Evolutionary conservation across 2,888 invertebrate genomes (phyloP).

Genomic region (Punctoribates punctum): DNA sequence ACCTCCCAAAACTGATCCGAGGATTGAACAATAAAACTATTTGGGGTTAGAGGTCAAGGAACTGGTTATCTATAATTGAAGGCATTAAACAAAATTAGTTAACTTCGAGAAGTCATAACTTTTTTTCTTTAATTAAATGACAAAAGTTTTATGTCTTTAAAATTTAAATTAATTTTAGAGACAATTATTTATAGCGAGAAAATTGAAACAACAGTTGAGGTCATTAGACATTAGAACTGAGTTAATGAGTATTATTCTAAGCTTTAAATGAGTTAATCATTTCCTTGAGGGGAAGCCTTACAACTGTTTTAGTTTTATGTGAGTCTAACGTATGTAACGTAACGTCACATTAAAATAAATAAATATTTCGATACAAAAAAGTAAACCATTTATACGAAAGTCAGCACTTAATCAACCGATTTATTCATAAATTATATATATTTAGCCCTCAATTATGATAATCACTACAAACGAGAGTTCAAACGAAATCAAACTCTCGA

Average conservation of each 20-base stretch:
- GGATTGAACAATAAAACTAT: no score
- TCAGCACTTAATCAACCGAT: background rate
- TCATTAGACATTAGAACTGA: background rate
- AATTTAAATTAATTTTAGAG: no score
- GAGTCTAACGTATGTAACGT: background rate
- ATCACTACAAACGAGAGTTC: background rate
- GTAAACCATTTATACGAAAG: background rate
- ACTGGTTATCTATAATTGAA: no score
- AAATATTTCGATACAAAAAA: background rate
- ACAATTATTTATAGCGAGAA: no score
- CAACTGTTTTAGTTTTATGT: background rate
- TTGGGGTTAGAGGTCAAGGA: no score
- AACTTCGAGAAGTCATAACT: no score
- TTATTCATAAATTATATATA: background rate
- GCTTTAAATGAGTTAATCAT: background rate
- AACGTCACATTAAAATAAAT: background rate
- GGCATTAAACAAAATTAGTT: no score
- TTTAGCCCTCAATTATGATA: background rate
- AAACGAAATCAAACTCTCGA: background rate
- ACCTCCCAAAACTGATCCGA: no score
- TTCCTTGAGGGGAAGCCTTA: slow-evolving; percentile 9
- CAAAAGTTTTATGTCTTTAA: no score
- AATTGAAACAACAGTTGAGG: slow-evolving; percentile 4
- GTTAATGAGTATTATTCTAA: slow-evolving; percentile 1
- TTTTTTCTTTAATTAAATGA: no score